phyloP scores from a whole-genome alignment of 92 coral and sea anemone genomes.

The Umimayanthus chanpuru region DNA sequence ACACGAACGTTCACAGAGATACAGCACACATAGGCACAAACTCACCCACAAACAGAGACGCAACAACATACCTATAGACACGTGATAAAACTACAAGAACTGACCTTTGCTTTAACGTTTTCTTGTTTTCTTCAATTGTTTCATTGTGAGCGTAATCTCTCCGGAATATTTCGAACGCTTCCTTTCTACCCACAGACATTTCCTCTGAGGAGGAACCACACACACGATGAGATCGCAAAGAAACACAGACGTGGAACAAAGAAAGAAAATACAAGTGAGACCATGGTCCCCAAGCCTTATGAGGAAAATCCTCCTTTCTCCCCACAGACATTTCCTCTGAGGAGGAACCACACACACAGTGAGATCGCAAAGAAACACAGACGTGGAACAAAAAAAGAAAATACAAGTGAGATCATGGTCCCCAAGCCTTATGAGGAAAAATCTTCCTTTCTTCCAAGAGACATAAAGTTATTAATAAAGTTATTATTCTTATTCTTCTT shows the following conservation, averaged over 20 bases:
- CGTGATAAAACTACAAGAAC: not conserved
- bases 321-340: constrained; percentile 97
- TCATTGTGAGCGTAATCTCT: constrained; percentile 87
- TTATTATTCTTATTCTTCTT: no score
- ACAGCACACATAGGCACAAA: not conserved
- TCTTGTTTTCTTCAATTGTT: constrained; percentile 88
- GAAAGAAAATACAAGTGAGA: not conserved
- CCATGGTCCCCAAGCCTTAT: not conserved
- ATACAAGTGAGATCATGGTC: not conserved
- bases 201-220: constrained; percentile 63
- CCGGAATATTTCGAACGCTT: constrained; percentile 92
- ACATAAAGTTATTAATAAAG: no score
- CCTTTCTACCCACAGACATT: constrained; percentile 97
- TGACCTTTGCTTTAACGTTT: constrained; percentile 80
- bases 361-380: not conserved
- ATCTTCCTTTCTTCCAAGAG: constrained; percentile 91
- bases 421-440: not conserved
- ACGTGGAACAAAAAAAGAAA: not conserved
- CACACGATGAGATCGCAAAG: not conserved
- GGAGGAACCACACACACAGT: not conserved
- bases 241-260: not conserved
- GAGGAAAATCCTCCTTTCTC: constrained; percentile 70
- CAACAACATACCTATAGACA: not conserved
- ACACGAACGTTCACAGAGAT: not conserved
- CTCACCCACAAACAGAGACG: not conserved